Conservation (phyloP, 1,140 invertebrate genomes). For the Pseudomyrmex cubaensis region DNA sequence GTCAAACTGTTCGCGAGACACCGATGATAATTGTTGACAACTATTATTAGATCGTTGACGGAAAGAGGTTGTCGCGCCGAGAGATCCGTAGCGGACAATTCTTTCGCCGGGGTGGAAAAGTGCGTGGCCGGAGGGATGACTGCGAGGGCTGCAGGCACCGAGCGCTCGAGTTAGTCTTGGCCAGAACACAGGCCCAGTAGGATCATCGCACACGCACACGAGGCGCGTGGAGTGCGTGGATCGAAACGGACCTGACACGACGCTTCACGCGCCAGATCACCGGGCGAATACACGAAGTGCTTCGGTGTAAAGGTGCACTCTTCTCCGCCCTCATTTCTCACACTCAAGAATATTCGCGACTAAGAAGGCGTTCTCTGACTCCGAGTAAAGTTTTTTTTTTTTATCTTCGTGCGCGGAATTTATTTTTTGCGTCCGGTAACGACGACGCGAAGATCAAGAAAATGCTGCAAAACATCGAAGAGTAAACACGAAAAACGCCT, state of each 20-base stretch:
- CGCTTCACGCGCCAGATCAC: conserved; percentile 50
- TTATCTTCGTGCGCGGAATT: conserved; percentile 19
- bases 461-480: conserved; percentile 15
- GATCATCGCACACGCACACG: conserved; percentile 77
- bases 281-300: conserved; percentile 55
- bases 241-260: conserved; percentile 42
- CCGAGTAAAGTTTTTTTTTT: conserved; percentile 3
- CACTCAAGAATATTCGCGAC: conserved; percentile 41
- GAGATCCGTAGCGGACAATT: conserved; percentile 71
- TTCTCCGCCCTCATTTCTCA: neutral
- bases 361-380: neutral
- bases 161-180: conserved; percentile 84
- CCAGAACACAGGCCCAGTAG: conserved; percentile 85
- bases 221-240: conserved; percentile 64
- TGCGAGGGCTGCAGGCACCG: conserved; percentile 83
- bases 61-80: neutral
- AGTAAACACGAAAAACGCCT: conserved; percentile 10
- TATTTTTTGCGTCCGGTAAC: neutral
- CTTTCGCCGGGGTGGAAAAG: conserved; percentile 79
- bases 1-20: too few species aligned
- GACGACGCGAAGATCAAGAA: conserved; percentile 22
- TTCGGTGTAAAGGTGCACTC: conserved; percentile 27
- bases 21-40: neutral
- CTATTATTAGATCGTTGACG: neutral
- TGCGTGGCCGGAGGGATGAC: conserved; percentile 84